phyloP scores from a whole-genome alignment of 1,140 invertebrate genomes.

The Zaprionus capensis region DNA sequence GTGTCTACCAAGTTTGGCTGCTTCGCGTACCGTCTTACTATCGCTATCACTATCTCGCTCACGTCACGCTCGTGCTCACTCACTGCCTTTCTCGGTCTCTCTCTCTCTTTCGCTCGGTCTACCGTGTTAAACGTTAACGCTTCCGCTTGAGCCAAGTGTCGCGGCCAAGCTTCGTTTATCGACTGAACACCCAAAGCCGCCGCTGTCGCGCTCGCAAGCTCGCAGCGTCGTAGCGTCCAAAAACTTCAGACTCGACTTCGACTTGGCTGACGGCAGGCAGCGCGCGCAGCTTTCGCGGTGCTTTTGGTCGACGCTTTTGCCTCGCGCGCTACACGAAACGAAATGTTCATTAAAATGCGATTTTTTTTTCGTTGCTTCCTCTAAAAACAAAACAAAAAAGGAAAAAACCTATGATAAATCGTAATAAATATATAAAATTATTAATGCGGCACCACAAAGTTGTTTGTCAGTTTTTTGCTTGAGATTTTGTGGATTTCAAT shows the following conservation, averaged over 20 bases:
- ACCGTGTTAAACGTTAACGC: slow-evolving; percentile 29
- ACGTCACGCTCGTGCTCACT: neutral
- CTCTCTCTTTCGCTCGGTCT: slow-evolving; percentile 12
- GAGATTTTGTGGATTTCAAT: neutral
- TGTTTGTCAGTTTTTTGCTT: neutral
- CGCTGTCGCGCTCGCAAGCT: slow-evolving; percentile 68
- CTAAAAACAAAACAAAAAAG: slow-evolving; percentile 33
- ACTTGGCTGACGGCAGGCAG: neutral
- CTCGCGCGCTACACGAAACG: slow-evolving; percentile 22
- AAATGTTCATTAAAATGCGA: slow-evolving; percentile 55
- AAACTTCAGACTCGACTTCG: slow-evolving; percentile 40
- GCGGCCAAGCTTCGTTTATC: slow-evolving; percentile 74
- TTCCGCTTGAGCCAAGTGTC: slow-evolving; percentile 74
- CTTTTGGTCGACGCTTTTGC: slow-evolving; percentile 47
- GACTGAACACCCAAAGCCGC: slow-evolving; percentile 63
- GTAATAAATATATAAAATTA: slow-evolving; percentile 53
- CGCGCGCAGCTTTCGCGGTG: slow-evolving; percentile 40
- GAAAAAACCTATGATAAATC: slow-evolving; percentile 52
- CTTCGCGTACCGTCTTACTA: slow-evolving; percentile 44
- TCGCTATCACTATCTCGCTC: slow-evolving; percentile 21
- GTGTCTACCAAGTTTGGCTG: slow-evolving; percentile 51
- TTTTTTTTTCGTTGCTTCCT: slow-evolving; percentile 48
- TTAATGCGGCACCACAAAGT: slow-evolving; percentile 1
- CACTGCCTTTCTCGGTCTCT: neutral
- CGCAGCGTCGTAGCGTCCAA: slow-evolving; percentile 9